Evolutionary conservation across 2,797 vertebrate species (phyloP).

Genomic region (Lepilemur septentrionalis): DNA sequence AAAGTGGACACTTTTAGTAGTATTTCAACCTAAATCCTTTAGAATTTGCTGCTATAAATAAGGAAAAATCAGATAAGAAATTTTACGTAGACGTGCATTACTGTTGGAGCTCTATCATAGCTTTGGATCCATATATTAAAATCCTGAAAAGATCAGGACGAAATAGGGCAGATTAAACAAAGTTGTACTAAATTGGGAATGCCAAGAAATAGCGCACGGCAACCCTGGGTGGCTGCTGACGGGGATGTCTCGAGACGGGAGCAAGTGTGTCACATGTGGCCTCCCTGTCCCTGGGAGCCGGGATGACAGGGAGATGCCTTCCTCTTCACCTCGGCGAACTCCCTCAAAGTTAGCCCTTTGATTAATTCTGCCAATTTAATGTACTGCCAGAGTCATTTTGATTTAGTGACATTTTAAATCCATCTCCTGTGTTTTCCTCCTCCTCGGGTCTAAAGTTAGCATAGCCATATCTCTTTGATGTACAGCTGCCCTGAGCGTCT

Average conservation of each 20-base stretch:
- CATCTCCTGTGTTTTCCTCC: constrained; percentile 45
- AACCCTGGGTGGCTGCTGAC: background rate
- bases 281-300: background rate
- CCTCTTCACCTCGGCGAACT: background rate
- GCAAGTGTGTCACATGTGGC: background rate
- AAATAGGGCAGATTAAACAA: background rate
- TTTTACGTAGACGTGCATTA: background rate
- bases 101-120: background rate
- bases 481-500: constrained; percentile 2
- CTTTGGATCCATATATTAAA: background rate
- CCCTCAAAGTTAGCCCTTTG: constrained; percentile 62
- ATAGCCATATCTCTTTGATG: constrained; percentile 43
- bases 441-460: constrained; percentile 39
- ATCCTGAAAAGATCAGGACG: background rate
- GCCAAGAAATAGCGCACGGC: background rate
- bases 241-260: background rate
- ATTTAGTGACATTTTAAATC: constrained; percentile 71
- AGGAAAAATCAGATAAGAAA: background rate
- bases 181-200: background rate
- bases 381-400: constrained; percentile 64
- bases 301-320: background rate
- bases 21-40: background rate
- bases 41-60: background rate
- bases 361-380: constrained; percentile 71
- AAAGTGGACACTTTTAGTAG: background rate